Conservation (phyloP, 2,113 vertebrate species). For the Lophochroa leadbeateri region DNA sequence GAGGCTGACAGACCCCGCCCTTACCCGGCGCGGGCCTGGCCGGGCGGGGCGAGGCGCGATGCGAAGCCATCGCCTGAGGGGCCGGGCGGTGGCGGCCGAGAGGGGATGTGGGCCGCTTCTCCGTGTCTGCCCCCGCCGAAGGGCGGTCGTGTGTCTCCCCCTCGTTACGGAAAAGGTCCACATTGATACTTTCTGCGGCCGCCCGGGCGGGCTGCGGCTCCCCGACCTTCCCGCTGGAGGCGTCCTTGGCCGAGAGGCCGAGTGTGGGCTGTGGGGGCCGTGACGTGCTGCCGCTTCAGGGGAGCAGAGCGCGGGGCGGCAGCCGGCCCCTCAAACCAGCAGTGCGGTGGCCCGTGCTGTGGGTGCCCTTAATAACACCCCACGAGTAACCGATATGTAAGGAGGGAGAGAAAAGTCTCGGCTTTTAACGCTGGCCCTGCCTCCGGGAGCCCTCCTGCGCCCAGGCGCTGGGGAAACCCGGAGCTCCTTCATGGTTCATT, state of each 20-base stretch:
- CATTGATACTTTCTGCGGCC: background rate
- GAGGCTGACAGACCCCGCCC: background rate
- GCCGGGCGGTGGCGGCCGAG: no score
- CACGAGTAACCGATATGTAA: rapidly evolving
- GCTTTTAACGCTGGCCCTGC: background rate
- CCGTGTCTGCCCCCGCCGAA: no score
- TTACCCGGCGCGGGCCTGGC: background rate
- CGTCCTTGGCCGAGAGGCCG: background rate
- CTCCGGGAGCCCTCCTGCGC: background rate
- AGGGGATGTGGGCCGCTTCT: background rate
- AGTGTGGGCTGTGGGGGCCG: background rate
- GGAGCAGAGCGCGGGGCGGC: background rate
- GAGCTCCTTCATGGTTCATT: rapidly evolving
- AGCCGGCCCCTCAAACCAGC: no score
- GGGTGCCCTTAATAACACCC: background rate
- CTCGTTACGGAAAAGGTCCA: background rate
- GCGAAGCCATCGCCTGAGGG: background rate
- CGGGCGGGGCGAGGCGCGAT: no score
- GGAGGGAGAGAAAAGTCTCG: background rate
- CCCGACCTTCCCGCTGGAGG: background rate
- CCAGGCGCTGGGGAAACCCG: background rate
- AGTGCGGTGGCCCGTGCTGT: rapidly evolving
- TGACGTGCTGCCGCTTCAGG: background rate
- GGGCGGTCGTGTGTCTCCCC: rapidly evolving
- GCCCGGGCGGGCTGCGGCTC: background rate